phyloP scores from a whole-genome alignment of 2,113 vertebrate genomes.

The Hippocampus zosterae region DNA sequence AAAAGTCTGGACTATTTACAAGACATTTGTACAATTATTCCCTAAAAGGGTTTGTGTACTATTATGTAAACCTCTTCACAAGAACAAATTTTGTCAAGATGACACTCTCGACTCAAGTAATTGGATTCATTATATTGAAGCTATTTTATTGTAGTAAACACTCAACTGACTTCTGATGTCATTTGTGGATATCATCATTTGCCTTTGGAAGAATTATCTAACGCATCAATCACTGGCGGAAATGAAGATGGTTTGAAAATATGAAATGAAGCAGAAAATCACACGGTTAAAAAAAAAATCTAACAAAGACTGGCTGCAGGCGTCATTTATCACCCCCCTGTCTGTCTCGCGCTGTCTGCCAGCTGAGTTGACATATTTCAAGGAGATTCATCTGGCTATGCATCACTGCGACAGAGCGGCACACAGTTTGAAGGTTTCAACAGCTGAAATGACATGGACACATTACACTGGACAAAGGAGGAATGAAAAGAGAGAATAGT shows the following conservation, averaged over 20 bases:
- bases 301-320: conserved; percentile 29
- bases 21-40: background rate
- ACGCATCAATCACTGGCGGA: conserved; percentile 12
- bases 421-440: background rate
- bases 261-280: conserved; percentile 41
- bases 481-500: conserved; percentile 20
- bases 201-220: conserved; percentile 22
- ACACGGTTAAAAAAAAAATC: conserved; percentile 20
- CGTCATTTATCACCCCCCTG: conserved; percentile 33
- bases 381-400: conserved; percentile 46
- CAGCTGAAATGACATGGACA: conserved; percentile 4
- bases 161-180: background rate
- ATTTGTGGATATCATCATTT: conserved; percentile 10
- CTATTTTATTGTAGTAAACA: conserved; percentile 1
- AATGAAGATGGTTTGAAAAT: conserved; percentile 20
- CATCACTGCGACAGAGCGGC: conserved; percentile 29
- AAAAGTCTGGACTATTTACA: background rate
- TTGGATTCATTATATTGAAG: background rate
- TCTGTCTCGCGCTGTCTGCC: conserved; percentile 36
- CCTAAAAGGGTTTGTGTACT: background rate
- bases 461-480: background rate
- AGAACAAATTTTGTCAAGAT: background rate
- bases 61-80: background rate
- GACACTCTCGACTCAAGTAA: background rate
- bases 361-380: conserved; percentile 31